A percentile compares a stretch with the other conserved stretches of the same genome.
Conservation (phyloP, 2,888 invertebrate species). For the Protonemura montana region DNA sequence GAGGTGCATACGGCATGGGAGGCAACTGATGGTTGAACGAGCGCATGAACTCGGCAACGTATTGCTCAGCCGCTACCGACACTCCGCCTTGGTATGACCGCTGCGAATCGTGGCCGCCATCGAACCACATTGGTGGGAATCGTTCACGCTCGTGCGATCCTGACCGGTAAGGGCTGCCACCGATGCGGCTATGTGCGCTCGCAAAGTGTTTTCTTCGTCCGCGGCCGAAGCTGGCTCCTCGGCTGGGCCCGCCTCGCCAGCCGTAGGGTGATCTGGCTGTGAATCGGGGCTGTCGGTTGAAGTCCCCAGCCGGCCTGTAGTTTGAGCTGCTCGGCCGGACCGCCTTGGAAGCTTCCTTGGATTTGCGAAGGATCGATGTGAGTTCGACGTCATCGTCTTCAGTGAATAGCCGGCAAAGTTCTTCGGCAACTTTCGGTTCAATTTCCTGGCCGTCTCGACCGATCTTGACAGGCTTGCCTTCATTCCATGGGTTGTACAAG, state of each 20-base stretch:
- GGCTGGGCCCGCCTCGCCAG: constrained; percentile 61
- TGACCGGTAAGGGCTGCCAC: constrained; percentile 64
- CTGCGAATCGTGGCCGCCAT: constrained; percentile 59
- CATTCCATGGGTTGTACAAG: constrained; percentile 97
- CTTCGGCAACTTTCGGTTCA: constrained; percentile 93
- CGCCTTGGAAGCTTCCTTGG: constrained; percentile 81
- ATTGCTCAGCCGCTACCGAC: constrained; percentile 81
- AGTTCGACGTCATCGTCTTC: constrained; percentile 90
- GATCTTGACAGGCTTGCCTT: constrained; percentile 97
- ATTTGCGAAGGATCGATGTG: constrained; percentile 84
- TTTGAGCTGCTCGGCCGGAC: constrained; percentile 58
- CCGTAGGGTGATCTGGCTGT: constrained; percentile 41
- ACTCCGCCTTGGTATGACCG: constrained; percentile 62
- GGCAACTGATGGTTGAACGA: constrained; percentile 87
- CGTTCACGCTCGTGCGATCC: constrained; percentile 67
- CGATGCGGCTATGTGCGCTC: constrained; percentile 70
- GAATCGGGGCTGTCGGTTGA: constrained; percentile 56
- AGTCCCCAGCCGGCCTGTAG: constrained; percentile 41
- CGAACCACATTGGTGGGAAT: constrained; percentile 71
- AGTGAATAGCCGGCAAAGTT: constrained; percentile 91
- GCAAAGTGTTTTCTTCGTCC: constrained; percentile 71
- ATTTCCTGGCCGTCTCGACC: constrained; percentile 99
- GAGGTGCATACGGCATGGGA: constrained; percentile 83
- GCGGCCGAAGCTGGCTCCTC: constrained; percentile 59
- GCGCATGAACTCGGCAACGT: constrained; percentile 88